Evolutionary conservation across 2,888 invertebrate genomes (phyloP).

Genomic region (Parnassius orleans): DNA sequence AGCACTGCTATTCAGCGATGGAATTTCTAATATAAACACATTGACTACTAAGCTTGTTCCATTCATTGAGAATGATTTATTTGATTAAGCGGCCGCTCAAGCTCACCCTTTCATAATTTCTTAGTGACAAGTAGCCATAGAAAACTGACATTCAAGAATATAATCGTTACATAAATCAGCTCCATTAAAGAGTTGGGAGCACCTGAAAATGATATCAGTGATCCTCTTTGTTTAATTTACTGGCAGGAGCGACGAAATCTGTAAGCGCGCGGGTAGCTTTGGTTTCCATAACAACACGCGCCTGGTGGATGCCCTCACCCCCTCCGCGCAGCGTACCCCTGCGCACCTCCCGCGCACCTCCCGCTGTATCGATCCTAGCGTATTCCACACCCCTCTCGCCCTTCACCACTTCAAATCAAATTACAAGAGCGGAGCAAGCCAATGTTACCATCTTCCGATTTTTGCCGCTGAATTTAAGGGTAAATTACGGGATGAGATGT

Average conservation of each 20-base stretch:
- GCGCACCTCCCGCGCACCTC: constrained; percentile 35
- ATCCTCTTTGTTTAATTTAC: constrained; percentile 77
- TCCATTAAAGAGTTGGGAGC: constrained; percentile 27
- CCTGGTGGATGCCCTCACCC: constrained; percentile 49
- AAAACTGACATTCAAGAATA: constrained; percentile 25
- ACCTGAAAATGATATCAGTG: constrained; percentile 62
- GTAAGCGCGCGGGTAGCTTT: constrained; percentile 73
- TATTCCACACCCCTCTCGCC: constrained; percentile 40
- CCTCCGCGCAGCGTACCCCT: constrained; percentile 32
- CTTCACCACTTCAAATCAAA: constrained; percentile 77
- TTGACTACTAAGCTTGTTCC: constrained; percentile 3
- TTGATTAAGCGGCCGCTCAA: constrained; percentile 15
- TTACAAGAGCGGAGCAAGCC: constrained; percentile 62
- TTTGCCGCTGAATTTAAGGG: constrained; percentile 24
- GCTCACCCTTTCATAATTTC: constrained; percentile 17
- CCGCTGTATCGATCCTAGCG: constrained; percentile 53
- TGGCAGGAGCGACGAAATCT: constrained; percentile 75
- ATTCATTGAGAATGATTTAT: constrained; percentile 23
- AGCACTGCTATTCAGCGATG: background rate
- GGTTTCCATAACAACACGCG: constrained; percentile 79
- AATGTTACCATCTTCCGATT: constrained; percentile 26
- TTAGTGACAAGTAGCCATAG: constrained; percentile 20
- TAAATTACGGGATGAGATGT: constrained; percentile 15
- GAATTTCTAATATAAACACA: constrained; percentile 9
- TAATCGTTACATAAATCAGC: constrained; percentile 28